phyloP scores from a whole-genome alignment of 2,888 invertebrate species.

The Halictus ligatus region DNA sequence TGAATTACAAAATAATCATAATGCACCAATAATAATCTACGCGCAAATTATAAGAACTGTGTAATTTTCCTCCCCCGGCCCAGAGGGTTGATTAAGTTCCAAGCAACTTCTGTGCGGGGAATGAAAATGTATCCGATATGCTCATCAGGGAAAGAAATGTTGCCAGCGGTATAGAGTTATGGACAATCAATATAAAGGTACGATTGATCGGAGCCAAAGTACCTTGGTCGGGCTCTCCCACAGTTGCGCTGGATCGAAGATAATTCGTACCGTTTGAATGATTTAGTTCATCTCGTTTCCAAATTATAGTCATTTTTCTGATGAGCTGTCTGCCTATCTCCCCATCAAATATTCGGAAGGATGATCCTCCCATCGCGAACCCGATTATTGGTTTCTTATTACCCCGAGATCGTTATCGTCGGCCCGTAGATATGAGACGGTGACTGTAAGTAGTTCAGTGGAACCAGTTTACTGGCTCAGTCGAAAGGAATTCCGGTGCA shows the following conservation, averaged over 20 bases:
- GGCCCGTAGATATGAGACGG: conserved; percentile 8
- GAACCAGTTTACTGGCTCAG: conserved; percentile 15
- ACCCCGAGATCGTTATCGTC: conserved; percentile 6
- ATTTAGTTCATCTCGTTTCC: conserved; percentile 11
- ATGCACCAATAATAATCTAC: no score
- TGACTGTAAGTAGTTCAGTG: conserved; percentile 14
- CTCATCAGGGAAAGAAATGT: not conserved
- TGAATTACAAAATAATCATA: not conserved
- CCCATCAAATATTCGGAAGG: conserved; percentile 10
- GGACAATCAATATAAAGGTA: not conserved
- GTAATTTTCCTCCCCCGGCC: no score
- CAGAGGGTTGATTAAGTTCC: not conserved
- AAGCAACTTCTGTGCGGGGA: not conserved
- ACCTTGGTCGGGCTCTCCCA: not conserved
- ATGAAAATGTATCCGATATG: not conserved
- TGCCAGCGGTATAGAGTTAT: not conserved
- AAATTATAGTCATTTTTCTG: conserved; percentile 10
- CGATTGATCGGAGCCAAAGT: not conserved
- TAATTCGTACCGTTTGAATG: not conserved
- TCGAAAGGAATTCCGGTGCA: conserved; percentile 8
- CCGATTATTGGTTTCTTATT: conserved; percentile 20
- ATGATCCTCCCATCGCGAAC: not conserved
- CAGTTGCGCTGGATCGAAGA: not conserved
- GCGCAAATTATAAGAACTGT: no score
- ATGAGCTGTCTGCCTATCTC: not conserved